These are phyloP conservation scores for Epiblema foenella DNA, from an alignment of 2,888 invertebrate species.

Conservation along the genomic window DNA sequence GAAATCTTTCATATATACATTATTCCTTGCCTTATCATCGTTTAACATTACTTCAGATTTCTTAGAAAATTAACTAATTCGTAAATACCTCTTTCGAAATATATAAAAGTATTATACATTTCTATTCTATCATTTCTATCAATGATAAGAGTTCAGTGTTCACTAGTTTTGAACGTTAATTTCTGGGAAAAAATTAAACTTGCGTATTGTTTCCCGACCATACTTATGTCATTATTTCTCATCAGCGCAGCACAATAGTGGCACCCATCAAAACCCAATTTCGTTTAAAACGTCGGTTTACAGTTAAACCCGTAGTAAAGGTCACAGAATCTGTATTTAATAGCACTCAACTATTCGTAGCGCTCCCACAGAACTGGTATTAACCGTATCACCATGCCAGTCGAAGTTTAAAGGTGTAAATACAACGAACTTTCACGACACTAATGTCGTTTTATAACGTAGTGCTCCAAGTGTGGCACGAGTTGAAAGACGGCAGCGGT, in stretches of 20 bases:
- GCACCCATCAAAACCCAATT: conserved; percentile 39
- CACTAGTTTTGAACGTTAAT: neutral
- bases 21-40: too few relatives aligned
- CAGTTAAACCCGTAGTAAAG: conserved; percentile 45
- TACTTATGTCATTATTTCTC: conserved; percentile 14
- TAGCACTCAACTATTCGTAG: conserved; percentile 46
- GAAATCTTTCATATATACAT: too few relatives aligned
- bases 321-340: conserved; percentile 53
- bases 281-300: conserved; percentile 30
- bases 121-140: too few relatives aligned
- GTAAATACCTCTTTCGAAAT: too few relatives aligned
- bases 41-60: too few relatives aligned
- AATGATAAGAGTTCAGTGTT: neutral
- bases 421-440: neutral
- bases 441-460: neutral
- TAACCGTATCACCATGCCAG: conserved; percentile 47
- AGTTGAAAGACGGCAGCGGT: neutral
- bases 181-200: neutral
- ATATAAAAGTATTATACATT: too few relatives aligned
- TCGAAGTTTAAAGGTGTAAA: conserved; percentile 42
- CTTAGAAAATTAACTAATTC: too few relatives aligned
- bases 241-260: conserved; percentile 29
- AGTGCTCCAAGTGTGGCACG: conserved; percentile 2
- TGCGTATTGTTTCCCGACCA: neutral
- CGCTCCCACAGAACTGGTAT: conserved; percentile 56